phyloP scores from a whole-genome alignment of 2,113 vertebrate species.

The Cyprinodon brontotheroides region DNA sequence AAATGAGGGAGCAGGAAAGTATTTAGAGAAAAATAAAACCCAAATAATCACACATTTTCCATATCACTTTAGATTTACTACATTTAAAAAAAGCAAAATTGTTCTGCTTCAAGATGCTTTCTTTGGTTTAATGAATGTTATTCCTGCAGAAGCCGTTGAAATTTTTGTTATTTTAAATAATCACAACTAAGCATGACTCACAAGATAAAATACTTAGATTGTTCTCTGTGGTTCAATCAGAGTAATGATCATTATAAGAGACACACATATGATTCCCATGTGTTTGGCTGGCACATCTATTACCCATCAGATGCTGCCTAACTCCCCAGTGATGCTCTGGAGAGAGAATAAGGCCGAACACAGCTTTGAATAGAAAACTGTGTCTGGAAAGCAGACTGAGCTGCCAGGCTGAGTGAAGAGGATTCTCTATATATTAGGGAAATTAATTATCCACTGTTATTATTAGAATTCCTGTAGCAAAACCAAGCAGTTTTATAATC shows the following conservation, averaged over 20 bases:
- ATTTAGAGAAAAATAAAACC: slow-evolving; percentile 15
- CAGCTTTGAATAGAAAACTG: slow-evolving; percentile 25
- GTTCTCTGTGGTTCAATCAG: background rate
- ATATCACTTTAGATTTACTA: background rate
- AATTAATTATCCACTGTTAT: background rate
- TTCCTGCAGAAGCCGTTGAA: slow-evolving; percentile 5
- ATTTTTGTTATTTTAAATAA: slow-evolving; percentile 11
- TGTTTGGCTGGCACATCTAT: slow-evolving; percentile 25
- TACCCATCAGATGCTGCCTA: slow-evolving; percentile 52
- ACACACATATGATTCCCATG: slow-evolving; percentile 31
- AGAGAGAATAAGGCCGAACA: slow-evolving; percentile 34
- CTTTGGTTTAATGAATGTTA: background rate
- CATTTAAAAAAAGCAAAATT: background rate
- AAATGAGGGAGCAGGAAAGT: slow-evolving; percentile 30
- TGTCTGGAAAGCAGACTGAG: slow-evolving; percentile 22
- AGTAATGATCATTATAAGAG: slow-evolving; percentile 9
- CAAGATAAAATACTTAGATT: slow-evolving; percentile 16
- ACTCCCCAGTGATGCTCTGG: slow-evolving; percentile 52
- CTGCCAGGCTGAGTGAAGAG: background rate
- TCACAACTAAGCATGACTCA: background rate
- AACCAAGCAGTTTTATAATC: background rate
- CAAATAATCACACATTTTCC: slow-evolving; percentile 15
- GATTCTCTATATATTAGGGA: background rate
- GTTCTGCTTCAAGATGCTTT: background rate
- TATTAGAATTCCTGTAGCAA: background rate